Conservation (phyloP, 1,140 invertebrate genomes). For the Zaprionus ornatus region DNA sequence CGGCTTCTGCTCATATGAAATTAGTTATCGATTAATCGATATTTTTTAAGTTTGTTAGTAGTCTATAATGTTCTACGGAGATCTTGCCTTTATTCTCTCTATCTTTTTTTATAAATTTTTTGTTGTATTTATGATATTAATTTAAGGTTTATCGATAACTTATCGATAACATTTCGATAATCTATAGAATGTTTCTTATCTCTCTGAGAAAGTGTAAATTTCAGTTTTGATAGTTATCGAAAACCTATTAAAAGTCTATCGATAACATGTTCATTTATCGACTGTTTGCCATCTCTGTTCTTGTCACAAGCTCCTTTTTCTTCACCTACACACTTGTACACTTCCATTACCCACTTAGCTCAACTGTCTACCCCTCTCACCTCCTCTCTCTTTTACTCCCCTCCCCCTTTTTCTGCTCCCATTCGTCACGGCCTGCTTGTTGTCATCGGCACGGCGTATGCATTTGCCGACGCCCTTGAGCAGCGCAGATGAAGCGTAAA, state of each 20-base stretch:
- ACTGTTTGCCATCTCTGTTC: not conserved
- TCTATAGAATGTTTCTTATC: not conserved
- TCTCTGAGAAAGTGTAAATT: not conserved
- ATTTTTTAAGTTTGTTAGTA: not conserved
- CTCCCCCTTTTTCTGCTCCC: conserved; percentile 19
- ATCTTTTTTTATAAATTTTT: not conserved
- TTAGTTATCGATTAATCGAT: not conserved
- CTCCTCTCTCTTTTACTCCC: not conserved
- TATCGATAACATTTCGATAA: not conserved
- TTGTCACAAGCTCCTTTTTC: fast-evolving
- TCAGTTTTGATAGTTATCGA: no score
- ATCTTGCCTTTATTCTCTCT: not conserved
- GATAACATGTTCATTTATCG: no score
- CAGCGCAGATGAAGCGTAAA: conserved; percentile 69
- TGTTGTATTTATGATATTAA: not conserved
- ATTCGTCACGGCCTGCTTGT: conserved; percentile 42
- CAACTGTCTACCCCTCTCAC: not conserved
- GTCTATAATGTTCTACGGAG: not conserved
- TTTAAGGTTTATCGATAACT: not conserved
- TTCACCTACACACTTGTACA: not conserved
- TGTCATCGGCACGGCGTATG: conserved; percentile 29
- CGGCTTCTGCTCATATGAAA: no score
- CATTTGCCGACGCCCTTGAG: conserved; percentile 49
- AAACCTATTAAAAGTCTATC: no score
- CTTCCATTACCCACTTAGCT: not conserved